A percentile compares a stretch with the other conserved stretches of the same genome.
phyloP scores from a whole-genome alignment of 2,797 vertebrate genomes.

The Orestias chungarensis region DNA sequence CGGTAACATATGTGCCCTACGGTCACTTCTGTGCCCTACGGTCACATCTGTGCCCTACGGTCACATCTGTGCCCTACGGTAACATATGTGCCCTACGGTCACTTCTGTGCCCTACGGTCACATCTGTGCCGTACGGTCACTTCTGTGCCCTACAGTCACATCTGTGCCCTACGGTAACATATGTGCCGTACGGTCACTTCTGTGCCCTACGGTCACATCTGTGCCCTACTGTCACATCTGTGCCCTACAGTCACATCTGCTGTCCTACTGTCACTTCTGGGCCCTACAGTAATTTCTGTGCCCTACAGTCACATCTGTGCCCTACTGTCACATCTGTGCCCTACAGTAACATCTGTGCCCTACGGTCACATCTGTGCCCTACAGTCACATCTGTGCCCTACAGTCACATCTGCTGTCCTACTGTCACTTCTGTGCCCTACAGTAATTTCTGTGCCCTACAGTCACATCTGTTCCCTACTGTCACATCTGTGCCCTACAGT shows the following conservation, averaged over 20 bases:
- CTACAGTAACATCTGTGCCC: constrained; percentile 24
- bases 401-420: no score
- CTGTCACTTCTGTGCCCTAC: constrained; percentile 47
- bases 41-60: constrained; percentile 48
- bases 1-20: constrained; percentile 46
- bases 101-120: constrained; percentile 48
- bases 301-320: constrained; percentile 54
- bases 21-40: constrained; percentile 47
- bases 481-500: constrained; percentile 45
- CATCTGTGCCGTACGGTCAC: constrained; percentile 48
- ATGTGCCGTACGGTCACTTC: no score
- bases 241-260: constrained; percentile 47
- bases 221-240: constrained; percentile 48
- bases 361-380: constrained; percentile 50
- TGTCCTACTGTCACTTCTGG: constrained; percentile 48
- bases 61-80: constrained; percentile 45
- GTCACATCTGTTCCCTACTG: constrained; percentile 48
- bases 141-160: constrained; percentile 49
- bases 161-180: constrained; percentile 44
- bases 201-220: constrained; percentile 49
- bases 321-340: constrained; percentile 46
- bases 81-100: constrained; percentile 46
- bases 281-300: no score
- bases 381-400: constrained; percentile 46
- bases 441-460: no score